phyloP scores from a whole-genome alignment of 2,888 invertebrate species.

The Xestia sexstrigata region DNA sequence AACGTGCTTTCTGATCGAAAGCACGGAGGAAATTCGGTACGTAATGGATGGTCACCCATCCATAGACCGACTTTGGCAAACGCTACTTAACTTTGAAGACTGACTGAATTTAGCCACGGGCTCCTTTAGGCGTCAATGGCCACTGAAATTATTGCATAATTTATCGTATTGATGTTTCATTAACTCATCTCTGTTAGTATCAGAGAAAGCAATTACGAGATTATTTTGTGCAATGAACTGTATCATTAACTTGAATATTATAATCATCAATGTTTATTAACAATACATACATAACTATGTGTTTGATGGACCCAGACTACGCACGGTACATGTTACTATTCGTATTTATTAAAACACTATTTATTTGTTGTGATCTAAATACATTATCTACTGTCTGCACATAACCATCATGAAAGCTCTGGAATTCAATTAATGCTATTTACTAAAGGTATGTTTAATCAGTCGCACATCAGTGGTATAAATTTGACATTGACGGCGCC shows the following conservation, averaged over 20 bases:
- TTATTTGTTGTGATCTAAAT: not conserved
- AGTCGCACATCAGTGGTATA: not conserved
- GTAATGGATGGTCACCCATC: no score
- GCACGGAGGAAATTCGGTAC: not conserved
- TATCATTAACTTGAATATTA: not conserved
- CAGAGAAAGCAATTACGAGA: slow-evolving; percentile 5
- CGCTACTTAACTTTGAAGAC: no score
- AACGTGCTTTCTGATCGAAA: not conserved
- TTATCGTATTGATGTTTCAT: not conserved
- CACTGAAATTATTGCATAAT: not conserved
- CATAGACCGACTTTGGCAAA: no score
- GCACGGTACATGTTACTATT: not conserved
- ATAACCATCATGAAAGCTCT: not conserved
- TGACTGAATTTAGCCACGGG: no score
- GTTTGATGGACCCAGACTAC: not conserved
- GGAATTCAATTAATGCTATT: not conserved
- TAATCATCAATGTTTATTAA: not conserved
- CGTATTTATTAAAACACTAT: not conserved
- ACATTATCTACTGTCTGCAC: not conserved
- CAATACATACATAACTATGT: not conserved
- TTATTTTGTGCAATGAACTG: not conserved
- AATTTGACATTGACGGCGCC: not conserved
- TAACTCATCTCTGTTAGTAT: not conserved
- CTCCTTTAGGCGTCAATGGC: no score
- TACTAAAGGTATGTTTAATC: not conserved